Conservation (phyloP, 2,113 vertebrate genomes). For the Lycaon pictus region DNA sequence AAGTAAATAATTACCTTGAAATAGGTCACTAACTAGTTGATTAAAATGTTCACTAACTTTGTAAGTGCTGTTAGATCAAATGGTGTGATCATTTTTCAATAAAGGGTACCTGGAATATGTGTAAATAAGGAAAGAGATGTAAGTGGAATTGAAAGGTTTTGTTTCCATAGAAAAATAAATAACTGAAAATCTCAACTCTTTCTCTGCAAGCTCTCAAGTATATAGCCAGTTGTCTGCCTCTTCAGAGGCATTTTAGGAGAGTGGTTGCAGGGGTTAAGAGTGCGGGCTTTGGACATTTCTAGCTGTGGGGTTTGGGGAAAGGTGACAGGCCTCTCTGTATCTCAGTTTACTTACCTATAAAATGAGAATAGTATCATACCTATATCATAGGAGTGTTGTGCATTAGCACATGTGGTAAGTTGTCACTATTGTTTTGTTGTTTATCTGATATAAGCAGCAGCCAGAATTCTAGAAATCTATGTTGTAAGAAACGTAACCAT, state of each 20-base stretch:
- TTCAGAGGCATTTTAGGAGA: slow-evolving; percentile 29
- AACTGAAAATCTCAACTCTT: neutral
- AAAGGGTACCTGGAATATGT: neutral
- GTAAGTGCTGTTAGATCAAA: slow-evolving; percentile 28
- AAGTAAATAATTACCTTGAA: slow-evolving; percentile 43
- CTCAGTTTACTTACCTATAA: slow-evolving; percentile 41
- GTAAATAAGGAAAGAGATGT: neutral
- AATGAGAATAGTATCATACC: slow-evolving; percentile 8
- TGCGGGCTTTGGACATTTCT: neutral
- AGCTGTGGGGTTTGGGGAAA: neutral
- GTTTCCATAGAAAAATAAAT: slow-evolving; percentile 6
- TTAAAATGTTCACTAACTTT: slow-evolving; percentile 44
- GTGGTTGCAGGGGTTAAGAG: neutral
- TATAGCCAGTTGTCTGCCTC: neutral
- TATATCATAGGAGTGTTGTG: neutral
- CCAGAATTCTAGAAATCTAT: slow-evolving; percentile 45
- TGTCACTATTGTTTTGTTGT: neutral
- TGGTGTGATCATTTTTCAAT: neutral
- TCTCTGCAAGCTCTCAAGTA: neutral
- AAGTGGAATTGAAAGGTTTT: slow-evolving; percentile 52
- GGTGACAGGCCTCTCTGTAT: neutral
- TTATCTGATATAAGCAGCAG: neutral
- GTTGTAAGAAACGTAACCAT: slow-evolving; percentile 8
- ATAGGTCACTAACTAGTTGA: slow-evolving; percentile 42
- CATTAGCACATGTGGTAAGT: neutral